Evolutionary conservation across 1,140 invertebrate species (phyloP), one percentile per base, ranked within the genome.

Genomic region (Lethrus apterus): DNA sequence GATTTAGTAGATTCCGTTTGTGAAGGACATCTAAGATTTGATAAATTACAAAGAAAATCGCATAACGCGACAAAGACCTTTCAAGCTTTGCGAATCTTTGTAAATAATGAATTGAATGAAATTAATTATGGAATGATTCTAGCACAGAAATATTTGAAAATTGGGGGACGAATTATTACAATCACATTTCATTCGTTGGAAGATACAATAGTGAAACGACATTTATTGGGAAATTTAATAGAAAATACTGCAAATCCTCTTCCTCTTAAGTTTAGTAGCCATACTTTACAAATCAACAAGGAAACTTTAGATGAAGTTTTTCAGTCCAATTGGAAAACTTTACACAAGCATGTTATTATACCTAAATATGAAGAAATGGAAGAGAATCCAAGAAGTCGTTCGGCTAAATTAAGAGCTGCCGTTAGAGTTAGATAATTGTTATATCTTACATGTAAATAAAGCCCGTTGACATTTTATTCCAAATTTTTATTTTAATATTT

Each of bases 91-190:
- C 72, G 93, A 55, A 96, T 97, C 52, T 95, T 97, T 71, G 89
- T 98, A 0, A 98, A 98, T 65, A 89, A 98, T 68, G 93, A 98
- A 72, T 67, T 98, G 0, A 98, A 98, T 68, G 93, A 98, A 74
- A 78, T 97, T 3, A 90, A 95, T 71, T 89, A 89, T 69, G 93
- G 78, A 1, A 79, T 97, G 59, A 61, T 87, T 23, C 58, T 93
- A 52, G 86, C 90, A 1, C 73, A 83, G 35, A 72, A 78, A 50
- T 87, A 84, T 62, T 71, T 98, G 14, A 86, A 86, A 70, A 61
- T 78, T 0, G 76, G 79, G 20, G 93, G 92, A 1, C 71, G 79
- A 50, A 60, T 95, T 50, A 78, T 91, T 1, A 84, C 85, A 1
- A 78, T 98, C 4, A 81, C 86, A 3, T 97, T 96, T 68, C 93